phyloP scores from a whole-genome alignment of 1,140 invertebrate genomes.

The Musca domestica region DNA sequence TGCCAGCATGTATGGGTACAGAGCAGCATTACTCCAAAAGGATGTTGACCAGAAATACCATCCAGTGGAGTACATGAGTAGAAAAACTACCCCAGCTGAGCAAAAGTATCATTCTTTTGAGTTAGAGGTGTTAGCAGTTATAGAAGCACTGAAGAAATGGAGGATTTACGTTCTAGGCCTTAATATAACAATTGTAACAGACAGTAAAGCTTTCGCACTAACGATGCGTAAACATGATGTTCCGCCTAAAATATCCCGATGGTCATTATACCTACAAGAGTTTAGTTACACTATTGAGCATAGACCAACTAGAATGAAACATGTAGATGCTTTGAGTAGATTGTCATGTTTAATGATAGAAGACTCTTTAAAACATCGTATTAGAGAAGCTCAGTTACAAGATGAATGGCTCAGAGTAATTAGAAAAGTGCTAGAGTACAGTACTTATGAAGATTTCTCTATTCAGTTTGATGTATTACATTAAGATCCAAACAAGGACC shows the following conservation, averaged over 20 bases:
- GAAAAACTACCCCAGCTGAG: slow-evolving; percentile 32
- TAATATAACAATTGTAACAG: slow-evolving; percentile 28
- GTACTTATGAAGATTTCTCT: neutral
- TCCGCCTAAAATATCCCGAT: slow-evolving; percentile 24
- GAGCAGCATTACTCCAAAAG: no score
- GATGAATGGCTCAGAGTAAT: neutral
- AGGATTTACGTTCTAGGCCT: slow-evolving; percentile 26
- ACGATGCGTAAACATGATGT: slow-evolving; percentile 29
- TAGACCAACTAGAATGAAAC: slow-evolving; percentile 26
- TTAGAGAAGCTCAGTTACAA: neutral
- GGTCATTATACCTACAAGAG: slow-evolving; percentile 26
- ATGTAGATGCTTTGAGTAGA: slow-evolving; percentile 12
- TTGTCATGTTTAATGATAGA: no score
- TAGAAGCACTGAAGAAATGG: slow-evolving; percentile 27
- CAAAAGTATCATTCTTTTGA: slow-evolving; percentile 39
- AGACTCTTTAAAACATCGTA: no score
- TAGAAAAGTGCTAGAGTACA: neutral
- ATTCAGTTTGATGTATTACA: neutral
- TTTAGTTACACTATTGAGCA: slow-evolving; percentile 28
- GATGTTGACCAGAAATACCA: no score
- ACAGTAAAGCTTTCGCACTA: slow-evolving; percentile 28
- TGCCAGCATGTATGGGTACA: no score
- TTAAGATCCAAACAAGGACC: no score
- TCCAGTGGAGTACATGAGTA: slow-evolving; percentile 28
- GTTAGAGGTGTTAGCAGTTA: slow-evolving; percentile 33